Evolutionary conservation across 2,113 vertebrate species (phyloP), one percentile per base, ranked within the genome.

Genomic region (Lophotis ruficrista): DNA sequence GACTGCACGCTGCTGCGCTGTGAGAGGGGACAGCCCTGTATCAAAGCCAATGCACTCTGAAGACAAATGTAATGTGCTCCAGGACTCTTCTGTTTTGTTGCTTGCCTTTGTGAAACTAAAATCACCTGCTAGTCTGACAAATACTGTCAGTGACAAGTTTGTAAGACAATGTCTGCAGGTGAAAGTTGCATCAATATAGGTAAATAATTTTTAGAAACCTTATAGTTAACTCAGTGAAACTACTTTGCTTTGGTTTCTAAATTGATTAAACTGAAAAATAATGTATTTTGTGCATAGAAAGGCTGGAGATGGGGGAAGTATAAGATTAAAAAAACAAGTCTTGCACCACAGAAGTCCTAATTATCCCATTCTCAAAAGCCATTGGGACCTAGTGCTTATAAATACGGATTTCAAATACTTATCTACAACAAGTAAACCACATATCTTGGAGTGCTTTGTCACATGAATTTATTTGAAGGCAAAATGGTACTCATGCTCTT

Each of bases 11-110:
- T 65, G 28, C 53, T 56, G 69, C 70, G 18, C 30, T 87, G 31
- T 30, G 41, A 45, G 37, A 62, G 8, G 8, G 12, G 10, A 6
- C 54, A 68, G 17, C 61, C 31, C 38, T 62, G n/a, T 61, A 11
- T 35, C 33, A 69, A 51, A 76, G 45, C 38, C 24, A 50, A 4
- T 35, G 12, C 7, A 5, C 37, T 71, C 48, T 31, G 50, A 91
- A 70, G 37, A 37, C 20, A 38, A 65, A 37, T 0, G 0, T 33
- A 24, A 38, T 1, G 0, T 1, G 2, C 5, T 38, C 14, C 38
- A 43, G 30, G 20, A 73, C 19, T 21, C 18, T 89, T 86, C n/a
- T 84, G 24, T 73, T 91, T n/a, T 70, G 18, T 45, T 58, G 14
- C 86, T 91, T 89, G 47, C 54, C 25, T 37, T 73, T 83, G 33